Percentiles rank a stretch among this genome's conserved stretches.
These are phyloP conservation scores for Brenthis daphne DNA, from an alignment of 2,888 invertebrate species.

Conservation along the genomic window DNA sequence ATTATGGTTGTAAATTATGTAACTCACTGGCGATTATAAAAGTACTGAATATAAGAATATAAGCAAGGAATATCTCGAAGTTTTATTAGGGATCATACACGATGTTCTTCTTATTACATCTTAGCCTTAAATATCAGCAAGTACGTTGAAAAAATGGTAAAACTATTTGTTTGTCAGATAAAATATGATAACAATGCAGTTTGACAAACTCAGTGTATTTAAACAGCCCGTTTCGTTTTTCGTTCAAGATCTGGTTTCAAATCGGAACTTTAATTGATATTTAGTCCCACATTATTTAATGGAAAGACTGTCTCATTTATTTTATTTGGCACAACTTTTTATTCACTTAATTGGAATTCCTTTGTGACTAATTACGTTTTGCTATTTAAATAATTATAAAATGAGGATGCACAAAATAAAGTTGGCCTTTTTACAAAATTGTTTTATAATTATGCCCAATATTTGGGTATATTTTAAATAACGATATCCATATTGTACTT, in stretches of 20 bases:
- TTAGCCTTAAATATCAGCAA: not conserved
- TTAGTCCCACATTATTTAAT: conserved; percentile 26
- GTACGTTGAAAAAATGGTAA: conserved; percentile 3
- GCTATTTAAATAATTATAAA: not conserved
- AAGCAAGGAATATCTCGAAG: too few species aligned
- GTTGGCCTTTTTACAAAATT: not conserved
- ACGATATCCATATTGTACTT: not conserved
- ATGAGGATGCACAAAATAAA: not conserved
- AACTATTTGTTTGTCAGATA: conserved; percentile 7
- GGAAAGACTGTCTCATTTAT: conserved; percentile 15
- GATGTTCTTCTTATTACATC: not conserved
- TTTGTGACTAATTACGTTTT: not conserved
- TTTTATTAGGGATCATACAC: too few species aligned
- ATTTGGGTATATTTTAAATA: too few species aligned
- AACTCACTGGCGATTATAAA: too few species aligned
- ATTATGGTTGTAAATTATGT: too few species aligned
- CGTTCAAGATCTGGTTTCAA: conserved; percentile 15
- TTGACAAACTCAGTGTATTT: conserved; percentile 10
- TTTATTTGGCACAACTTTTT: conserved; percentile 5
- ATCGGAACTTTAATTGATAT: conserved; percentile 30
- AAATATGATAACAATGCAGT: conserved; percentile 19
- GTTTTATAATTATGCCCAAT: too few species aligned
- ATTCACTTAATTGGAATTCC: not conserved
- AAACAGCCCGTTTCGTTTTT: conserved; percentile 17
- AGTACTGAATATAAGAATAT: too few species aligned